Percentiles rank a stretch among this genome's conserved stretches.
Conservation (phyloP, 2,113 vertebrate genomes). For the Melanerpes aurifrons region DNA sequence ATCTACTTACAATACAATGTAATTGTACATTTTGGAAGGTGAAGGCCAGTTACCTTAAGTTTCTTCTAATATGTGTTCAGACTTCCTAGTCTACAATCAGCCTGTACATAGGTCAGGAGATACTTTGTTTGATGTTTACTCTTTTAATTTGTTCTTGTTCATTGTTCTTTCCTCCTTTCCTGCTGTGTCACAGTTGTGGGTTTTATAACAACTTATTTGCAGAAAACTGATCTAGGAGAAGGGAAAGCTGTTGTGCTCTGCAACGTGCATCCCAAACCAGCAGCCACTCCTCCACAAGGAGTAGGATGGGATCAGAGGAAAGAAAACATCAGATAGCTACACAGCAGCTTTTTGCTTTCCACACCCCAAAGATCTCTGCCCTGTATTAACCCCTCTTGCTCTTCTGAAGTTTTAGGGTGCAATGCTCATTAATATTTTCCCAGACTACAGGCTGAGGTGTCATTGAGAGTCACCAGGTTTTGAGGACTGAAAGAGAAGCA, state of each 20-base stretch:
- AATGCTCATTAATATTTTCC: not conserved
- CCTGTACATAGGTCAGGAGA: not conserved
- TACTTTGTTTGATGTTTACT: not conserved
- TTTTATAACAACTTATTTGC: not conserved
- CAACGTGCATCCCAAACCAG: not conserved
- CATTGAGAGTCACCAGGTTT: not conserved
- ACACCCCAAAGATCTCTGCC: fast-evolving
- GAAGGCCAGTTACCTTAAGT: not conserved
- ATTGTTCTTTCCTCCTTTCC: not conserved
- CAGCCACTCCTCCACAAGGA: fast-evolving
- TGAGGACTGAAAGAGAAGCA: not conserved
- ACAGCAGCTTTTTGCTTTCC: not conserved
- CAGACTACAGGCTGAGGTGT: not conserved
- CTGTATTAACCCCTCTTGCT: not conserved
- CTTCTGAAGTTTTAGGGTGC: not conserved
- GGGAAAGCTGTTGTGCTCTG: not conserved
- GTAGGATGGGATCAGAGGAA: not conserved
- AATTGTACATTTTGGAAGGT: not conserved
- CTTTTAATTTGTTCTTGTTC: not conserved
- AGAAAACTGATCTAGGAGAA: not conserved
- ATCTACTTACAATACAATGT: not conserved
- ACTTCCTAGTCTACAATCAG: not conserved
- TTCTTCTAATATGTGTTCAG: not conserved
- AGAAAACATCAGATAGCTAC: not conserved
- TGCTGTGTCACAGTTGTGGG: not conserved